Base-by-base conservation (phyloP, 1,140 invertebrate genomes). In the Sogatella furcifera region DNA sequence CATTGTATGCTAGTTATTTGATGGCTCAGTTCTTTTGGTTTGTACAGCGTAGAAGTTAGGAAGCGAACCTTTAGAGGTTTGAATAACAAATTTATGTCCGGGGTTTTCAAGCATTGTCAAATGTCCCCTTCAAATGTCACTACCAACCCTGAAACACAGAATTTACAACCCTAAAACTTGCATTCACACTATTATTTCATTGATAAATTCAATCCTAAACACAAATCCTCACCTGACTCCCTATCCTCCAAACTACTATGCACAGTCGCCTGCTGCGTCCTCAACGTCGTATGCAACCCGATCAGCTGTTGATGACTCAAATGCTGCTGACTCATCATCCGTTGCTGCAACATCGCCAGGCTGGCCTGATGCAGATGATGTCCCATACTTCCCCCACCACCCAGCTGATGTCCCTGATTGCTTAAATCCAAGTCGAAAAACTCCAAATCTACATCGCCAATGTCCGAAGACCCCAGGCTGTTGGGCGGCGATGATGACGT, bases 381-480 rank as follows among this genome's bases (percentile, higher is more conserved):
- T 11, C 46, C 22, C 19, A 52, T 52, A 1, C 19, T 13, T 11
- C 22, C 21, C 9, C 28, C 15, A 19, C 52, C 21, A n/a, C 38
- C 22, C 15, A 49, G 19, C 13, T 24, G 22, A 34, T 44, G 68
- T 13, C 65, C 67, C n/a, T n/a, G n/a, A n/a, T 70, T 69, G 65
- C 77, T 76, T 42, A 80, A 71, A 68, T 83, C 81, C 53, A 83
- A 80, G 62, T 90, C 84, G 89, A 89, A 92, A 59, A 92, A 78
- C 65, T 92, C 89, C 49, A 90, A 77, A 64, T 89, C 88, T 55
- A 85, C 83, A 68, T 87, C 76, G 70, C 86, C 73, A 70, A 82
- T 76, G 52, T 80, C 79, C 65, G 76, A 73, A 66, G 87, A 72
- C 28, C 83, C 82, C 15, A 83, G 80, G 43, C 85, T 84, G 64